These are phyloP conservation scores for Cistogaster globosa DNA, from an alignment of 2,888 invertebrate species.

Conservation along the genomic window DNA sequence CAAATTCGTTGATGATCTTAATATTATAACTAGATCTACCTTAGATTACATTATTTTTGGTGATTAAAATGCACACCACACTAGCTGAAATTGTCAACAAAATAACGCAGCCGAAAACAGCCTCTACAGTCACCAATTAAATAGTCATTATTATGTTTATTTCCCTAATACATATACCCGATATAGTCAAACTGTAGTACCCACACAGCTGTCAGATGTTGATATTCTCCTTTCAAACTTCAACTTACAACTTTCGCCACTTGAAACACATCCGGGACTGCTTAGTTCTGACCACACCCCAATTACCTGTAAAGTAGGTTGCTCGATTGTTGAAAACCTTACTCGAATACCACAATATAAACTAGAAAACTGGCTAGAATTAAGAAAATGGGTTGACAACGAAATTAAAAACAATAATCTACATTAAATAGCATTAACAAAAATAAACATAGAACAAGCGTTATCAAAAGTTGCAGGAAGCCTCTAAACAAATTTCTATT, in stretches of 20 bases:
- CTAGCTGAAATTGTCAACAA: too few species aligned
- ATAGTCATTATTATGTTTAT: not conserved
- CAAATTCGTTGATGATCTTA: too few species aligned
- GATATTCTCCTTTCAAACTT: not conserved
- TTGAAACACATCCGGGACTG: not conserved
- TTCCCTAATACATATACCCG: not conserved
- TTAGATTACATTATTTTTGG: too few species aligned
- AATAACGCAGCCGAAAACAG: too few species aligned
- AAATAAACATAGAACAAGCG: too few species aligned
- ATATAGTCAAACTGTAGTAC: conserved; percentile 3
- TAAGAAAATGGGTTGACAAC: not conserved
- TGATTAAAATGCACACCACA: not conserved
- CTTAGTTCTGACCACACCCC: conserved; percentile 2
- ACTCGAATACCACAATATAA: not conserved
- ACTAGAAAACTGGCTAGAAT: not conserved
- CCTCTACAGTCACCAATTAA: too few species aligned
- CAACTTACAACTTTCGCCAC: not conserved
- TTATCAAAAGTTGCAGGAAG: conserved; percentile 25
- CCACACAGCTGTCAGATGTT: not conserved
- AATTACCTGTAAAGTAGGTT: not conserved
- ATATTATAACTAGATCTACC: too few species aligned
- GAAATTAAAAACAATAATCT: not conserved
- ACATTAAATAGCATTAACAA: too few species aligned
- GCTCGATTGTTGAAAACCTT: not conserved
- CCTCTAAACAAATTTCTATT: too few species aligned